These are phyloP conservation scores for Onchidella celtica DNA, from an alignment of 2,888 invertebrate genomes.

Conservation along the genomic window DNA sequence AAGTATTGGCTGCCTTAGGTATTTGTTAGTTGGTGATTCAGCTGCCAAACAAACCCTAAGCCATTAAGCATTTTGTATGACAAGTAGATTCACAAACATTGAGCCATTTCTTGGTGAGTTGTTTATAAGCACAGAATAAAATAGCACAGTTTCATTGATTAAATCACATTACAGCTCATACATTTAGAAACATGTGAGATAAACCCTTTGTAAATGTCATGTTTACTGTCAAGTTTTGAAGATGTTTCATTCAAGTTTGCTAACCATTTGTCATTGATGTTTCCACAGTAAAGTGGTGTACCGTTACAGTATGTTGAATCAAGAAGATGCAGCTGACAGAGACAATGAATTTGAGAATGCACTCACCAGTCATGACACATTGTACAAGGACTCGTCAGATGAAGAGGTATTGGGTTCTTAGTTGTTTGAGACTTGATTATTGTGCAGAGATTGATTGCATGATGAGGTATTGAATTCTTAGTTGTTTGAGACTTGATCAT, in stretches of 20 bases:
- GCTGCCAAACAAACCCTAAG: too few species aligned
- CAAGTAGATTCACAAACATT: too few species aligned
- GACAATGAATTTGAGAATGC: constrained; percentile 67
- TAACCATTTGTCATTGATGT: too few species aligned
- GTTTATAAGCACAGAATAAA: too few species aligned
- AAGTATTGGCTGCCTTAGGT: constrained; percentile 54
- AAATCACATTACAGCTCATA: too few species aligned
- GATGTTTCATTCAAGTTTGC: too few species aligned
- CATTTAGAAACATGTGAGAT: too few species aligned
- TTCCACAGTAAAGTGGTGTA: constrained; percentile 70
- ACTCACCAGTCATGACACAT: constrained; percentile 40
- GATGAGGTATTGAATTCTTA: neutral
- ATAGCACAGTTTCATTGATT: too few species aligned
- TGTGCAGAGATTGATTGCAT: neutral
- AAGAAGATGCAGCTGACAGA: constrained; percentile 56
- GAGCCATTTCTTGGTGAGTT: too few species aligned
- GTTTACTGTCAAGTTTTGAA: too few species aligned
- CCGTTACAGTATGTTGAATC: constrained; percentile 69
- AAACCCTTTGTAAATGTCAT: neutral
- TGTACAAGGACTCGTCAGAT: constrained; percentile 69
- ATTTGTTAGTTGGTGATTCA: neutral
- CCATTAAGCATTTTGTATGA: too few species aligned
- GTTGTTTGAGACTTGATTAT: neutral
- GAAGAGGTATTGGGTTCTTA: constrained; percentile 58
- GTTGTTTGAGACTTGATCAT: neutral